Conservation (phyloP, 2,797 vertebrate genomes). For the Acestrorhynchus altus region DNA sequence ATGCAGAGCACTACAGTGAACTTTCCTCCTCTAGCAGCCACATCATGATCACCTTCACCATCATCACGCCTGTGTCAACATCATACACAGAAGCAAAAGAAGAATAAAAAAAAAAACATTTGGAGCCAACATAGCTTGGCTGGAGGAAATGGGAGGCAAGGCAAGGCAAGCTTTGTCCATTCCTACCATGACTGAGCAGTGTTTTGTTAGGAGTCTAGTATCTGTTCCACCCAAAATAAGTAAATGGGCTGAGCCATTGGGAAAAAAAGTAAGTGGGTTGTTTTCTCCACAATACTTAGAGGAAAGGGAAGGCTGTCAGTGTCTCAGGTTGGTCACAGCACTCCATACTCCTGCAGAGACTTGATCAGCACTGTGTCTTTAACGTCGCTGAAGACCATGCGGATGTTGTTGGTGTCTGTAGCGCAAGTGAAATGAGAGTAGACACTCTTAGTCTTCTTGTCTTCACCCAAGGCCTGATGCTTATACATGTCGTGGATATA, state of each 20-base stretch:
- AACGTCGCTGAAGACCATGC: conserved; percentile 77
- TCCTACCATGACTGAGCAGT: not conserved
- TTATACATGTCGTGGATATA: conserved; percentile 77
- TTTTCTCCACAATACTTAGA: not conserved
- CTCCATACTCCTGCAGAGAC: conserved; percentile 75
- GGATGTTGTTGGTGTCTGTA: conserved; percentile 82
- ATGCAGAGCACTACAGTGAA: not conserved
- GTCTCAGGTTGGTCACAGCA: conserved; percentile 71
- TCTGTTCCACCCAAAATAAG: conserved; percentile 11
- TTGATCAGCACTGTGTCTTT: conserved; percentile 79
- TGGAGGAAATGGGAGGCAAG: not conserved
- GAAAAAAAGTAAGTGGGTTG: not conserved
- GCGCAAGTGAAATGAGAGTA: conserved; percentile 84
- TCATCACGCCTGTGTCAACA: not conserved
- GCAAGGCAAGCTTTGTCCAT: not conserved
- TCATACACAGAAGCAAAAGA: not conserved
- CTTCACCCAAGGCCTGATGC: conserved; percentile 66
- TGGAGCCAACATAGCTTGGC: not conserved
- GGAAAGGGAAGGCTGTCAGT: not conserved
- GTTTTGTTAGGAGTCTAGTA: not conserved
- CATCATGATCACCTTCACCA: not conserved
- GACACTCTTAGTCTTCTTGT: conserved; percentile 70
- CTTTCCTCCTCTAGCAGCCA: not conserved
- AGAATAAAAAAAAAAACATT: not conserved
- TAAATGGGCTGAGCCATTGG: not conserved